These are phyloP conservation scores for Neodiprion fabricii DNA, from an alignment of 1,140 invertebrate species.

Conservation along the genomic window DNA sequence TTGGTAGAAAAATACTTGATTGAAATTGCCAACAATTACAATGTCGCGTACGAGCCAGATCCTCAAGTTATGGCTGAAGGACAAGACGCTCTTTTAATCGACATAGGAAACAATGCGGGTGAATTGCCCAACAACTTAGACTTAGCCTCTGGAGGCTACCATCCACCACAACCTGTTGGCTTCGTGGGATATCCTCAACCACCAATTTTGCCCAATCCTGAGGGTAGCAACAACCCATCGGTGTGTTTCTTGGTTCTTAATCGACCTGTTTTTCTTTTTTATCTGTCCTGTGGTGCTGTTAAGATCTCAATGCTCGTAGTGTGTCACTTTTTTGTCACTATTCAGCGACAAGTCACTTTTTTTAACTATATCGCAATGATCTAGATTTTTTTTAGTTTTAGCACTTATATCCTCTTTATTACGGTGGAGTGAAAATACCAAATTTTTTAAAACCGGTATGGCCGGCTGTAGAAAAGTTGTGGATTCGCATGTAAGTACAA, in stretches of 20 bases:
- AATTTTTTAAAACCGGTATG: too few relatives aligned
- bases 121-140: constrained; percentile 65
- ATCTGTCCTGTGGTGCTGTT: too few relatives aligned
- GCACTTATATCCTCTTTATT: too few relatives aligned
- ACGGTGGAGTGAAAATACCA: too few relatives aligned
- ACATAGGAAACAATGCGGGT: constrained; percentile 67
- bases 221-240: constrained; percentile 43
- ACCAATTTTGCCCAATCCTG: constrained; percentile 66
- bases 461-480: too few relatives aligned
- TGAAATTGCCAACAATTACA: constrained; percentile 96
- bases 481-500: too few relatives aligned
- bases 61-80: constrained; percentile 88
- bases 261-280: too few relatives aligned
- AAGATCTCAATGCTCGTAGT: constrained; percentile 32
- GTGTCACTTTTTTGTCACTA: background rate
- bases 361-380: too few relatives aligned
- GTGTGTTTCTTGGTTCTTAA: constrained; percentile 37
- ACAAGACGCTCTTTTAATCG: constrained; percentile 83
- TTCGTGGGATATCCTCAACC: constrained; percentile 80
- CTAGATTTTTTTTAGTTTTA: too few relatives aligned
- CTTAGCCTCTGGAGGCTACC: constrained; percentile 56
- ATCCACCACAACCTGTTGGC: constrained; percentile 71
- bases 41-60: constrained; percentile 92
- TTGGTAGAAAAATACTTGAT: constrained; percentile 95
- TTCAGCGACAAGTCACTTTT: too few relatives aligned